Evolutionary conservation across 2,113 vertebrate species (phyloP), one percentile per base, ranked within the genome.

Genomic region (Todiramphus chloris): DNA sequence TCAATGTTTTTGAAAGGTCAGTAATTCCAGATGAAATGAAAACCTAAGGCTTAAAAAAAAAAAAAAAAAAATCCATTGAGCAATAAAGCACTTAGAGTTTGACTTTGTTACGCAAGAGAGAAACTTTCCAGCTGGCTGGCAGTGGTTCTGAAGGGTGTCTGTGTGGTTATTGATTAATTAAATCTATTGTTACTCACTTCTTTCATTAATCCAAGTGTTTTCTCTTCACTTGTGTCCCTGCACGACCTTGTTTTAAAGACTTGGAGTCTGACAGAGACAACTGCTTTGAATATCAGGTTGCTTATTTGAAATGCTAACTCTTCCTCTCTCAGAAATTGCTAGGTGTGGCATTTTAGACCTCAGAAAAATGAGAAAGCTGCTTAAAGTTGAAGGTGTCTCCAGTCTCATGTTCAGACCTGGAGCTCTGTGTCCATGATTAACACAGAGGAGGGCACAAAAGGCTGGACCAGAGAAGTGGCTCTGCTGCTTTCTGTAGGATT

Each of bases 111-210:
- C 5, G 46, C 96, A 97, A 97, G 89, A 93, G 76, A 83, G 69
- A 96, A 95, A 92, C 83, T 96, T 97, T 96, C 94, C 96, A 96
- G 91, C 84, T 95, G 92, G 94, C 84, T 96, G 82, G 93, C 96
- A 94, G 70, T 10, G n/a, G 87, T 96, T 96, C 91, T 19, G 87
- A 95, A 94, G 91, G 84, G 91, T 95, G 91, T 91, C 84, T 6
- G 3, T 39, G 55, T 87, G 44, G 96, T 96, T 97, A 91, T 91
- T 96, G 89, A 97, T 97, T 97, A 96, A 97, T 94, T 91, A 84
- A 87, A 84, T 67, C 94, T 93, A 96, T 96, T 96, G 96, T 96
- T 94, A 95, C 74, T 92, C 81, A 84, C 83, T 92, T 82, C 87
- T 97, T 92, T 93, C 95, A 96, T 95, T 96, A 96, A 96, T 96